Base-by-base conservation (phyloP, 2,888 invertebrate genomes). In the Ectemnius continuus region DNA sequence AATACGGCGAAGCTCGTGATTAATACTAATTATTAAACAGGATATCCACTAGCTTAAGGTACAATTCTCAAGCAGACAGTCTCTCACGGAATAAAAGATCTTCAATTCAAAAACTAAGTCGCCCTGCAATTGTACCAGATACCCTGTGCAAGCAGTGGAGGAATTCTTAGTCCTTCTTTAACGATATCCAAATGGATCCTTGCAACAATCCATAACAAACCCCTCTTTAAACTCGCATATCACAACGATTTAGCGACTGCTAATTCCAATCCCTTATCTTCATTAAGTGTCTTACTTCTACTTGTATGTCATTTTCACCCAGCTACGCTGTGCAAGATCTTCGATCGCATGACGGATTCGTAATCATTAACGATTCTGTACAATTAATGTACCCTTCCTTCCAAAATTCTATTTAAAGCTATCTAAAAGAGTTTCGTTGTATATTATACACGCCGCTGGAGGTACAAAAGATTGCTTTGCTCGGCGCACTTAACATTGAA, bases 401-500 rank as follows among this genome's bases (percentile, higher is more conserved):
- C 45, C 63, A 67, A 61, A 61, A 18, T 63, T 47, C 69, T 80
- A 82, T 20, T 71, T 70, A 80, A 69, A 36, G 61, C 61, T 73
- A 75, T 82, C 82, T 36, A 36, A 36, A 36, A 36, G 36, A 36
- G 82, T 82, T 82, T 78, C 72, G 48, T 72, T 59, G 68, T 73
- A 76, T 59, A 36, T 61, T 57, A 59, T 48, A 61, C 20, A 61
- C 20, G 20, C 65, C 67, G 16, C 18, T 61, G 23, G 13, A 26
- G 56, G 26, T 60, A 61, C 36, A 69, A 64, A 69, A 56, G 60
- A 70, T 79, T 73, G 77, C 45, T 64, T 65, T 61, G 4, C 16
- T 2, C 16, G 57, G 16, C 56, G 46, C 46, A 28, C 13, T 26
- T 62, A 3, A 28, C 45, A 52, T 60, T 56, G n/a, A 61, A 14